These are phyloP conservation scores for Micrasema longulum DNA, from an alignment of 1,140 invertebrate species.

Conservation along the genomic window DNA sequence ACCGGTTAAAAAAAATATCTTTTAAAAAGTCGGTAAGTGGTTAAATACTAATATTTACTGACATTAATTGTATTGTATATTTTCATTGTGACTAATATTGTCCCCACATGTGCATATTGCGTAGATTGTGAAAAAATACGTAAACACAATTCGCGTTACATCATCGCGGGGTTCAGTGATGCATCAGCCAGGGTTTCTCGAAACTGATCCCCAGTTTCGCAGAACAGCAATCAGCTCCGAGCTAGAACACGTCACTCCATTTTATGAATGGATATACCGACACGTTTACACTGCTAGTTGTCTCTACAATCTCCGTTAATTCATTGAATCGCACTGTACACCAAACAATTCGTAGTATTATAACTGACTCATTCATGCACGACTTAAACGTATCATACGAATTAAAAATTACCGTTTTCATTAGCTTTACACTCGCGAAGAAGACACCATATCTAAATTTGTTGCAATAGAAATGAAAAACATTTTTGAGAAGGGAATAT, in stretches of 20 bases:
- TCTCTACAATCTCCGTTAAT: conserved; percentile 18
- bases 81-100: too few relatives aligned
- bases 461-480: too few relatives aligned
- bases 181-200: conserved; percentile 1
- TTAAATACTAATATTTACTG: too few relatives aligned
- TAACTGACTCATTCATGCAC: conserved; percentile 9
- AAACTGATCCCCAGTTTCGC: conserved; percentile 9
- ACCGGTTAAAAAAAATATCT: too few relatives aligned
- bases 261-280: conserved; percentile 21
- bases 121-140: neutral
- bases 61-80: too few relatives aligned
- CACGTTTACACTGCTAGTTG: conserved; percentile 1
- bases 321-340: conserved; percentile 11
- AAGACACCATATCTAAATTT: too few relatives aligned
- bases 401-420: conserved; percentile 12
- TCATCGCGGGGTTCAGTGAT: conserved; percentile 6
- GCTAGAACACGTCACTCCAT: neutral
- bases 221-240: conserved; percentile 15
- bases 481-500: too few relatives aligned
- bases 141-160: conserved; percentile 4
- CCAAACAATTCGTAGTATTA: conserved; percentile 9
- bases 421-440: neutral
- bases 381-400: conserved; percentile 18
- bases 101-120: too few relatives aligned
- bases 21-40: too few relatives aligned